These are phyloP conservation scores for Tragelaphus scriptus DNA, from an alignment of 2,113 vertebrate species.

Conservation along the genomic window DNA sequence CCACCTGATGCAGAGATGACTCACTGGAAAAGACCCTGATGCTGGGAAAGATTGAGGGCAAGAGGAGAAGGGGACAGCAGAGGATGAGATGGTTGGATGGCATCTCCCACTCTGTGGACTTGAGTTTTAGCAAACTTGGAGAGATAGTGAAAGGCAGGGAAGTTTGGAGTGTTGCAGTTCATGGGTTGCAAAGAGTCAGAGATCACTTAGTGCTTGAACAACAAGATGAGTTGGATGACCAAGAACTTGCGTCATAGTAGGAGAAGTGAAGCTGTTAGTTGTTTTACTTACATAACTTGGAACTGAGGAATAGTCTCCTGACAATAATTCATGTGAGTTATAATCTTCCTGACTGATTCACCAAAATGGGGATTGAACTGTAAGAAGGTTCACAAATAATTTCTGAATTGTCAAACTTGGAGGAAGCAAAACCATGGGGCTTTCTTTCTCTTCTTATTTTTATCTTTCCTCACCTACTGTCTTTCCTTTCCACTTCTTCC, in stretches of 20 bases:
- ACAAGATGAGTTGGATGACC: not conserved
- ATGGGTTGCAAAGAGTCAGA: not conserved
- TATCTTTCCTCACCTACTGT: not conserved
- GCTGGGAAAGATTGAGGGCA: not conserved
- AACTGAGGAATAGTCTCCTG: not conserved
- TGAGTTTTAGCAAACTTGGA: not conserved
- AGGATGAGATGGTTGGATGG: not conserved
- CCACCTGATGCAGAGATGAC: not conserved
- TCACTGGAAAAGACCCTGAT: not conserved
- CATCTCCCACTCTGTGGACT: not conserved
- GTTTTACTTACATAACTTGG: slow-evolving; percentile 8
- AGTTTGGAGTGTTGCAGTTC: not conserved
- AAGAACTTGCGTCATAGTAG: not conserved
- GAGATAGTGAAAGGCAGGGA: not conserved
- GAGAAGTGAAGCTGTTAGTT: not conserved
- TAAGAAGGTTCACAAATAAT: slow-evolving; percentile 1
- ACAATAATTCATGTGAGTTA: not conserved
- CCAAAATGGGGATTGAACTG: not conserved
- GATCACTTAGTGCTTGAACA: not conserved
- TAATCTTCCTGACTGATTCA: not conserved
- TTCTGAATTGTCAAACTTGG: not conserved
- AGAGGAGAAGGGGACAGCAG: not conserved
- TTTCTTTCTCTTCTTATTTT: not conserved
- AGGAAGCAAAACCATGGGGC: not conserved
- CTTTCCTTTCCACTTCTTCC: not conserved